Percentiles rank a stretch among this genome's conserved stretches.
Conservation (phyloP, 2,113 vertebrate genomes). For the Mus spicilegus region DNA sequence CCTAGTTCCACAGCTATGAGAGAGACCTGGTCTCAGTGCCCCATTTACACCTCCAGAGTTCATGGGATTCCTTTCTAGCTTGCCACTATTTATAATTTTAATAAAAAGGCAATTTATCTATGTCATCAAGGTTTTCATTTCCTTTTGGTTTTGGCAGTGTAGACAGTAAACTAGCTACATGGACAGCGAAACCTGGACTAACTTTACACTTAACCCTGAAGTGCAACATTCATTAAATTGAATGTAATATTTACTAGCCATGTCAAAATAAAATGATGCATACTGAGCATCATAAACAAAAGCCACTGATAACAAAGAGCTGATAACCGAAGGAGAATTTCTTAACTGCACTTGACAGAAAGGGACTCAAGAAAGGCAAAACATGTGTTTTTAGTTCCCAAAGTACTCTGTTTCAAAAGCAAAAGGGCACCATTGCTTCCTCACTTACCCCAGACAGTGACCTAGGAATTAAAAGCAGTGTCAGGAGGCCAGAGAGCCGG, state of each 20-base stretch:
- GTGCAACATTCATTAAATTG: slow-evolving; percentile 23
- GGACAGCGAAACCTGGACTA: not conserved
- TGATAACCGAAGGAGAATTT: not conserved
- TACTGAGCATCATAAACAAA: not conserved
- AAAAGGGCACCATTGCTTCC: not conserved
- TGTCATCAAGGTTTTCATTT: slow-evolving; percentile 16
- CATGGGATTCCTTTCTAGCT: not conserved
- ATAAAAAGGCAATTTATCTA: not conserved
- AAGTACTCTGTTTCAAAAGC: not conserved
- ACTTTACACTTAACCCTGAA: slow-evolving; percentile 26
- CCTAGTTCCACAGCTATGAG: not conserved
- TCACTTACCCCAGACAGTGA: not conserved
- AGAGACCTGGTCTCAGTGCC: not conserved
- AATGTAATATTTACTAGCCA: not conserved
- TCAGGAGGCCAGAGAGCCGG: not conserved
- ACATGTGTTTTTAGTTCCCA: not conserved
- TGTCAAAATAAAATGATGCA: not conserved
- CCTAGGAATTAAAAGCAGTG: not conserved
- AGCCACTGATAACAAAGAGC: not conserved
- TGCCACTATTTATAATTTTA: slow-evolving; percentile 19
- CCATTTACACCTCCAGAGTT: not conserved
- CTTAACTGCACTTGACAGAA: not conserved
- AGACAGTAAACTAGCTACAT: not conserved
- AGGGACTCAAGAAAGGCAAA: not conserved
- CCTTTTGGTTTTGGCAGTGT: not conserved